Evolutionary conservation across 2,888 invertebrate genomes (phyloP).

Genomic region (Polydesmus complanatus): DNA sequence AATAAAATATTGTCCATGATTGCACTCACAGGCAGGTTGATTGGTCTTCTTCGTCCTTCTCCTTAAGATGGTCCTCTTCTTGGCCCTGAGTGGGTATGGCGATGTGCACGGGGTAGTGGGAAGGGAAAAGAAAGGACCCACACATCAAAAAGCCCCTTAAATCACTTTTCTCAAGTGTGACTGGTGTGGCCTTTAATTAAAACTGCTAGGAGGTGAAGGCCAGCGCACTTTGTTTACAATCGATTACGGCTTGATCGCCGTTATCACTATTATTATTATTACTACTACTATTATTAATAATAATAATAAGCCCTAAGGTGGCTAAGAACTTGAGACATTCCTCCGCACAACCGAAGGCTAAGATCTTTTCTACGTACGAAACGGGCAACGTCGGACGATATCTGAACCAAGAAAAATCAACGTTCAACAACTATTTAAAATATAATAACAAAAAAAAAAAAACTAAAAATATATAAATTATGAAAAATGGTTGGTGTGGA

Average conservation of each 20-base stretch:
- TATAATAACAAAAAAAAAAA: conserved; percentile 10
- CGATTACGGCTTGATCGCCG: conserved; percentile 55
- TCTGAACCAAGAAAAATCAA: conserved; percentile 51
- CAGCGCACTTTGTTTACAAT: conserved; percentile 76
- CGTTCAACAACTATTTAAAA: not conserved
- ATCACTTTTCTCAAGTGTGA: too few relatives aligned
- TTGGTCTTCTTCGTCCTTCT: too few relatives aligned
- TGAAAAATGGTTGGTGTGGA: too few relatives aligned
- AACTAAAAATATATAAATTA: conserved; percentile 20
- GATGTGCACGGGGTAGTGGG: too few relatives aligned
- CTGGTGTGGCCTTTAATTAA: too few relatives aligned
- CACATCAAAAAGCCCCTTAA: not conserved
- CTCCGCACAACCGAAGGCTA: conserved; percentile 71
- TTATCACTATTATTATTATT: conserved; percentile 38
- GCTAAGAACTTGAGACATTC: conserved; percentile 78
- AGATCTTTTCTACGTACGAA: conserved; percentile 68
- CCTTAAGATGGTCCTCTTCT: too few relatives aligned
- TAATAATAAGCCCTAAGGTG: conserved; percentile 55
- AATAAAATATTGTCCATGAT: too few relatives aligned
- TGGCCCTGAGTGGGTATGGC: too few relatives aligned
- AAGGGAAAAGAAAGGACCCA: conserved; percentile 7
- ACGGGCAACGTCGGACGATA: conserved; percentile 84
- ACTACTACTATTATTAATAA: too few relatives aligned
- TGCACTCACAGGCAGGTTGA: too few relatives aligned
- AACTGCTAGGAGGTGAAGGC: too few relatives aligned